Percentiles rank a stretch among this genome's conserved stretches.
Conservation (phyloP, 2,797 vertebrate species). For the Prunella strophiata region DNA sequence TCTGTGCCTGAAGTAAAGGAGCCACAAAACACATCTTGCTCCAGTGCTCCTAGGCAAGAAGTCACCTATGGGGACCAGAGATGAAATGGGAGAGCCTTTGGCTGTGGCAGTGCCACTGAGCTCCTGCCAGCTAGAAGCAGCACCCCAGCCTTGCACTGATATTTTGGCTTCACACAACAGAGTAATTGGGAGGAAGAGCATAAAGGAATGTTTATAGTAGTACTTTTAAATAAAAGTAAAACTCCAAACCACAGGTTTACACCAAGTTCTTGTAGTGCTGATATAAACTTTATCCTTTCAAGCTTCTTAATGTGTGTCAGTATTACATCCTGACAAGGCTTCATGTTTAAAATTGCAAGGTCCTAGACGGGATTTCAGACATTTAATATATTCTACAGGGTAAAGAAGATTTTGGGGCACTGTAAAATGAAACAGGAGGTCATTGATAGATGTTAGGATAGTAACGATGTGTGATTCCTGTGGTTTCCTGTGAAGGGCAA, state of each 20-base stretch:
- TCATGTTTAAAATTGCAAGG: not conserved
- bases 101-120: not conserved
- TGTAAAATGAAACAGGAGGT: constrained; percentile 27
- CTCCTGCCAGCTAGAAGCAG: not conserved
- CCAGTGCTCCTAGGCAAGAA: not conserved
- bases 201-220: not conserved
- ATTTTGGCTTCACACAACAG: not conserved
- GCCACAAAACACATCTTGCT: not conserved
- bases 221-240: not conserved
- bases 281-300: not conserved
- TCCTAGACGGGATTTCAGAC: not conserved
- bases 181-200: not conserved
- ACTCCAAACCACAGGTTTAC: not conserved
- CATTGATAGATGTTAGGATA: not conserved
- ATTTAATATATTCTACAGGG: not conserved
- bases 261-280: not conserved
- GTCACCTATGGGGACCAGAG: not conserved
- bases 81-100: not conserved
- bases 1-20: not conserved
- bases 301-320: not conserved
- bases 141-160: not conserved
- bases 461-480: not conserved
- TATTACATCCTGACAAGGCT: not conserved
- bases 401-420: not conserved
- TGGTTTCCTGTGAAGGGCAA: not conserved